These are phyloP conservation scores for Quadroppia sp. DNA, from an alignment of 2,888 invertebrate genomes.

Conservation along the genomic window DNA sequence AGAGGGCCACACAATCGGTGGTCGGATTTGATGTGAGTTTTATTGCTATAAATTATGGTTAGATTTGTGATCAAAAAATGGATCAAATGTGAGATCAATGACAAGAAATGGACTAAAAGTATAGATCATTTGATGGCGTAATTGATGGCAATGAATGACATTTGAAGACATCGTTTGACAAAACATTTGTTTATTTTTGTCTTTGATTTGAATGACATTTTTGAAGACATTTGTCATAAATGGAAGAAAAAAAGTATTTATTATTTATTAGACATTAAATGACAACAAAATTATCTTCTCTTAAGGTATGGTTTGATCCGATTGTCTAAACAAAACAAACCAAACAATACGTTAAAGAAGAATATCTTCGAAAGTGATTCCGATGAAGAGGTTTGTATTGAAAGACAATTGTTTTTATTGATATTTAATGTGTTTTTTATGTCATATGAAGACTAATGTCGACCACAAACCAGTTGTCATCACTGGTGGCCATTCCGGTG, in stretches of 20 bases:
- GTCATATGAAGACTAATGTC: not conserved
- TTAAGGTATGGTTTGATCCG: constrained; percentile 39
- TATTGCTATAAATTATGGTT: no score
- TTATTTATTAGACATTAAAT: not conserved
- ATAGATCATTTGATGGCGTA: no score
- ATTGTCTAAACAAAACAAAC: constrained; percentile 37
- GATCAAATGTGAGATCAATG: no score
- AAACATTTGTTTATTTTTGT: no score
- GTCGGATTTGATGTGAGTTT: no score
- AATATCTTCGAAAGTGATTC: constrained; percentile 54
- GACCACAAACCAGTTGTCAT: no score
- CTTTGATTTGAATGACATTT: not conserved
- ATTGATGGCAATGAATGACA: no score
- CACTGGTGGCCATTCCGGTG: constrained; percentile 37
- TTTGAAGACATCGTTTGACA: no score
- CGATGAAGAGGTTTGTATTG: constrained; percentile 57
- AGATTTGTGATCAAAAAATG: no score
- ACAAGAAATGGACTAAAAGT: no score
- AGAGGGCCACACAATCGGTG: not conserved
- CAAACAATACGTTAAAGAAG: constrained; percentile 25
- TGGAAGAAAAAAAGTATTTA: not conserved
- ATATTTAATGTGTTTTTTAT: not conserved
- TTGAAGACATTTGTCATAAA: not conserved
- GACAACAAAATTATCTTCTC: no score
- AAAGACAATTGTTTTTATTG: no score